Conservation (phyloP, 2,113 vertebrate species). For the Paralichthys olivaceus region DNA sequence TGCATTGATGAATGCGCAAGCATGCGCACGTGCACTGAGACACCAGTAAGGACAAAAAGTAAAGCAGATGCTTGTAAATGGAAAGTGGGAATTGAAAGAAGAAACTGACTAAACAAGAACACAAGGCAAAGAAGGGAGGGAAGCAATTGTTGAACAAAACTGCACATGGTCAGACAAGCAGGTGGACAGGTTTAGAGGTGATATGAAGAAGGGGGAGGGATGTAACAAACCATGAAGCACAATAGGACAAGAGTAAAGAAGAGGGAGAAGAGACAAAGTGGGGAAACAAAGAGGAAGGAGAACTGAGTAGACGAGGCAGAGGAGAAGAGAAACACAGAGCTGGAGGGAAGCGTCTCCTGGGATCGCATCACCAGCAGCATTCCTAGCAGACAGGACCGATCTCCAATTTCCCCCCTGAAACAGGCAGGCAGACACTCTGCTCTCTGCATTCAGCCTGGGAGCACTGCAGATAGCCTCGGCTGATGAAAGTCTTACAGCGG, state of each 20-base stretch:
- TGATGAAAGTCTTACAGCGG: slow-evolving; percentile 81
- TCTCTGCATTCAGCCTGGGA: slow-evolving; percentile 57
- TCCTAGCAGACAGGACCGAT: slow-evolving; percentile 64
- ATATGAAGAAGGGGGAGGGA: slow-evolving; percentile 17
- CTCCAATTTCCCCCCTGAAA: slow-evolving; percentile 75
- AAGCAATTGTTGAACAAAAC: not conserved
- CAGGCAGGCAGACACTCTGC: slow-evolving; percentile 52
- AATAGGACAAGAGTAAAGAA: slow-evolving; percentile 1
- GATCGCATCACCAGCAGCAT: slow-evolving; percentile 72
- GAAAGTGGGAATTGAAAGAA: slow-evolving; percentile 9
- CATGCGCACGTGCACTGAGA: slow-evolving; percentile 5
- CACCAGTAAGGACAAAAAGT: slow-evolving; percentile 19
- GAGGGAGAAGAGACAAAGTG: slow-evolving; percentile 6
- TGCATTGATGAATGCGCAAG: slow-evolving; percentile 17
- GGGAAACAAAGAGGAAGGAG: slow-evolving; percentile 23
- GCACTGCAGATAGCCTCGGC: slow-evolving; percentile 73
- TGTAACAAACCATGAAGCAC: slow-evolving; percentile 17
- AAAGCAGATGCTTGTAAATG: slow-evolving; percentile 32
- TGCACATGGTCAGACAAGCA: not conserved
- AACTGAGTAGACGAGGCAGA: slow-evolving; percentile 37
- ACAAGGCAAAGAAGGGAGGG: not conserved
- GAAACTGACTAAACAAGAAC: not conserved
- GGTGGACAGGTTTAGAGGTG: not conserved
- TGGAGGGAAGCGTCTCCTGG: slow-evolving; percentile 66
- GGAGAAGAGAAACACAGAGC: slow-evolving; percentile 53